Conservation (phyloP, 2,888 invertebrate genomes). For the Rutpela maculata region DNA sequence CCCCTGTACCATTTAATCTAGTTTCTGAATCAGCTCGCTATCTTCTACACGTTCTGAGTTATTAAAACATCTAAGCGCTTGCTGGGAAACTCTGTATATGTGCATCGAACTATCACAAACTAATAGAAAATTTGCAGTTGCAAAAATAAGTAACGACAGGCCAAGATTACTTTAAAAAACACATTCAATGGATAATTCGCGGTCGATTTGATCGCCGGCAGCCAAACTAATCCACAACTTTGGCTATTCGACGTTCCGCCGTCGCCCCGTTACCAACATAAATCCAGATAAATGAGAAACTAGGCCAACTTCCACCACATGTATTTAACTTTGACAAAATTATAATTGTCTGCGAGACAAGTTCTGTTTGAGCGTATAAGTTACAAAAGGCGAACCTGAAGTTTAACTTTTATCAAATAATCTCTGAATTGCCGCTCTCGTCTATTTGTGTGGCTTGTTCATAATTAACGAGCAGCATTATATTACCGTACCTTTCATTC, state of each 20-base stretch:
- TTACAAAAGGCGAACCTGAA: constrained; percentile 46
- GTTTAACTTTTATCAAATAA: constrained; percentile 53
- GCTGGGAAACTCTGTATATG: neutral
- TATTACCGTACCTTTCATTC: neutral
- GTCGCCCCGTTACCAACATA: neutral
- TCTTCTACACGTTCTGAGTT: too few relatives aligned
- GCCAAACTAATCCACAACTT: constrained; percentile 4
- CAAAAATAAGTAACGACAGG: too few relatives aligned
- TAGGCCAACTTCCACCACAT: constrained; percentile 27
- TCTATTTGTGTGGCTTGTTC: constrained; percentile 11
- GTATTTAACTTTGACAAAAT: constrained; percentile 36
- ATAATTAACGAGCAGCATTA: constrained; percentile 11
- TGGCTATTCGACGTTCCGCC: constrained; percentile 1
- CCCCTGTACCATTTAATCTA: too few relatives aligned
- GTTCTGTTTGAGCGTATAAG: constrained; percentile 45
- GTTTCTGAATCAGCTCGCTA: too few relatives aligned
- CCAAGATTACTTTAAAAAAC: neutral
- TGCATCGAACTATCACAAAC: neutral
- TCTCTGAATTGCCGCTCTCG: constrained; percentile 24
- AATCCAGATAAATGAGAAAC: constrained; percentile 23
- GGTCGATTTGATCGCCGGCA: neutral
- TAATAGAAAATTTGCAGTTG: neutral
- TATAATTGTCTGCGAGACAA: constrained; percentile 32
- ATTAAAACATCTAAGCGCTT: too few relatives aligned
- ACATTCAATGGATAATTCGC: neutral